phyloP scores from a whole-genome alignment of 2,888 invertebrate species.

The Agrochola circellaris region DNA sequence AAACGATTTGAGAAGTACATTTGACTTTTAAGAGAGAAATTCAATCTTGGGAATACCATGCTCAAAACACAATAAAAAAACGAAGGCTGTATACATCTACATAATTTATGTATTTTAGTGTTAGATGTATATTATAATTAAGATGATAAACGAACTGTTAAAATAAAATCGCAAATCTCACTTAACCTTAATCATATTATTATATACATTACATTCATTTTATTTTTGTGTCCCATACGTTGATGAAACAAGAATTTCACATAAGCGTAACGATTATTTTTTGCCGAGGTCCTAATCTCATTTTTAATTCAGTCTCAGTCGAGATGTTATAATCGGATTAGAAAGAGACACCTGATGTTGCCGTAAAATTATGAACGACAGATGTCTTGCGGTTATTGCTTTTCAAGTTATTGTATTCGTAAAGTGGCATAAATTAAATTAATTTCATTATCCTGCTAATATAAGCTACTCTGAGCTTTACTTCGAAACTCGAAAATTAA shows the following conservation, averaged over 20 bases:
- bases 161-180: background rate
- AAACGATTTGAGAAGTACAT: background rate
- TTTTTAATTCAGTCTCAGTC: slow-evolving; percentile 53
- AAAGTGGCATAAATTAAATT: slow-evolving; percentile 17
- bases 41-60: background rate
- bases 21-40: background rate
- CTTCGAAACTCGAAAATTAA: background rate
- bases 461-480: background rate
- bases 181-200: background rate
- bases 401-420: slow-evolving; percentile 25
- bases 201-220: background rate
- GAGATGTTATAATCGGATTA: slow-evolving; percentile 53
- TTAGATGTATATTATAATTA: too few species aligned
- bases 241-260: slow-evolving; percentile 34
- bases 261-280: slow-evolving; percentile 46
- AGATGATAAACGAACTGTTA: too few species aligned
- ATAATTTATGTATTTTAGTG: too few species aligned
- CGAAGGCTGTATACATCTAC: too few species aligned
- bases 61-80: background rate
- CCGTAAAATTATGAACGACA: slow-evolving; percentile 38
- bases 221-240: background rate
- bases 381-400: slow-evolving; percentile 32
- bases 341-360: slow-evolving; percentile 30
- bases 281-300: slow-evolving; percentile 28
- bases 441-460: slow-evolving; percentile 19